These are phyloP conservation scores for Umimayanthus kanabou DNA, from an alignment of 92 coral and sea anemone genomes.

Conservation along the genomic window DNA sequence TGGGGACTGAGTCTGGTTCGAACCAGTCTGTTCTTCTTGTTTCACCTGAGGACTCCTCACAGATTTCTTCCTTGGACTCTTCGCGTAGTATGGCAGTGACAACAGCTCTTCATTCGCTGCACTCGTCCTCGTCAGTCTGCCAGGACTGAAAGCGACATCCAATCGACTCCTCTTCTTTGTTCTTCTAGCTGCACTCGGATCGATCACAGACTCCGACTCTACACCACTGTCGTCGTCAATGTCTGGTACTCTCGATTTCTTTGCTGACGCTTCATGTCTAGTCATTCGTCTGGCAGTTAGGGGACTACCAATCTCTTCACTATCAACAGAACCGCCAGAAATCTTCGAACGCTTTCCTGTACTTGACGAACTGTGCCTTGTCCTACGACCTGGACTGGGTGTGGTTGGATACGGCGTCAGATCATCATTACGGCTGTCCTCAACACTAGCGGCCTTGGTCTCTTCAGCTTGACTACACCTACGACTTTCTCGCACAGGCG, in stretches of 20 bases:
- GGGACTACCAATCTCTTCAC: neutral
- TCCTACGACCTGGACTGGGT: conserved; percentile 18
- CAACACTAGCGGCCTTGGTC: conserved; percentile 38
- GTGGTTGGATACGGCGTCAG: conserved; percentile 1
- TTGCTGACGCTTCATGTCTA: neutral
- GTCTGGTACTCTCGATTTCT: neutral
- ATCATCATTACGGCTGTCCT: conserved; percentile 8
- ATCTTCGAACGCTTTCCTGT: neutral
- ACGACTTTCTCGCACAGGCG: neutral
- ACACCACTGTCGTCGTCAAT: neutral
- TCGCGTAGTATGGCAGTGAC: conserved; percentile 34
- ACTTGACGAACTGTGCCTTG: neutral
- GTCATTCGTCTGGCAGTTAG: neutral
- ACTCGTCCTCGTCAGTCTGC: conserved; percentile 21
- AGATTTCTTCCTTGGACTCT: conserved; percentile 22
- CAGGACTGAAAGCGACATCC: neutral
- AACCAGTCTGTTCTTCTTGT: neutral
- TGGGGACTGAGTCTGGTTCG: neutral
- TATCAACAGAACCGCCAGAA: neutral
- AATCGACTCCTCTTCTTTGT: neutral
- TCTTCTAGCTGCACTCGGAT: conserved; percentile 6
- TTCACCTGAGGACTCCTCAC: neutral
- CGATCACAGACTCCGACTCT: conserved; percentile 13
- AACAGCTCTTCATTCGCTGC: conserved; percentile 7
- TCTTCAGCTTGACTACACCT: conserved; percentile 32